Evolutionary conservation across 2,113 vertebrate species (phyloP), one percentile per base, ranked within the genome.

Genomic region (Micronisus gabar): DNA sequence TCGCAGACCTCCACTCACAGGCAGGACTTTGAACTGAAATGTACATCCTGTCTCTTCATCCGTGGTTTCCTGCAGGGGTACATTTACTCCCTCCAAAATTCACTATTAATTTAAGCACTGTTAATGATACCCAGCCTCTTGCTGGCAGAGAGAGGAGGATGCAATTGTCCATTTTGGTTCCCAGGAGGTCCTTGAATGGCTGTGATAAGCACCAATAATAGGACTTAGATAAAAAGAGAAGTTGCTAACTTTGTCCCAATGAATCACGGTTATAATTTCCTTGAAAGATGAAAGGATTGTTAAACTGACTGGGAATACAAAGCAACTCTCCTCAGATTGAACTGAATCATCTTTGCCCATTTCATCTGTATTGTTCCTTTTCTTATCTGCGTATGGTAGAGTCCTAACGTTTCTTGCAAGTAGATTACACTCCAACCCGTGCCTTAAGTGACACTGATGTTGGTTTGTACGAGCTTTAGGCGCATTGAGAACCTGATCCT

Each of bases 241-340:
- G 96, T 96, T 96, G 92, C 92, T 95, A 96, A 96, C 95, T 96
- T 96, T 97, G 87, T 95, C 90, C 93, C 66, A 41, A 0, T 95
- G 93, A 94, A 85, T 95, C 96, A 93, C 78, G 87, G 96, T 94
- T 90, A 93, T 94, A 95, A 97, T 96, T 97, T 97, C 87, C 95
- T 94, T 97, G 96, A 93, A 93, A 86, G 88, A 96, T 91, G 83
- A 92, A 95, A 97, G 83, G 88, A 70, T 81, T 83, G 74, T 91
- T 94, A 91, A 95, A 94, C 68, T 95, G 96, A 36, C 94, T 91
- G 88, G 83, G 91, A 91, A 96, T 75, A 97, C 89, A 97, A 97
- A 97, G 90, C 81, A 74, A 67, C 65, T 59, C 82, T 93, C 48
- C 83, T 95, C 88, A 65, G 88, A 84, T 25, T 81, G 91, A 95